Evolutionary conservation across 2,113 vertebrate genomes (phyloP), one percentile per base, ranked within the genome.

Genomic region (Dipodomys spectabilis): DNA sequence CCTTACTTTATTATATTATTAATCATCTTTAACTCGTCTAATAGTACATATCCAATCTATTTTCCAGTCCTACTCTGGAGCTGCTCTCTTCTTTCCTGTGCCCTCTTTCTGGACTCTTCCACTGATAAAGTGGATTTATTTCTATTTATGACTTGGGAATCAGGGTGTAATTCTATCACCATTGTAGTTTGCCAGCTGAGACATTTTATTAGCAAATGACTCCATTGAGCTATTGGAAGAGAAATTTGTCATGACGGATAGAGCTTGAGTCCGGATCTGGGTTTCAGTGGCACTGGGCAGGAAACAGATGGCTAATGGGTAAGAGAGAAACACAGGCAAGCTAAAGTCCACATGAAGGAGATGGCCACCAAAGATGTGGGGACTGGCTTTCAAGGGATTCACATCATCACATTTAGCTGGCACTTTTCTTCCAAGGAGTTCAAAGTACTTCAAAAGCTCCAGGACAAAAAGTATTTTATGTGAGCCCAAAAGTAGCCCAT

Each of bases 371-470:
- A 75, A 84, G 32, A 84, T 8, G 7, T 3, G 13, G 57, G 95
- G 64, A 64, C 16, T 7, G 32, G 39, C 57, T 93, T 91, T 88
- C 35, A 74, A 91, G 79, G 49, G 45, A 83, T 7, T 5, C 75
- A 27, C 2, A 57, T 39, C 23, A n/a, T 49, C 77, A 18, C 72
- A 74, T 30, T 82, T 78, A 60, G 49, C 65, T 90, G 77, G 15
- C 27, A 87, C 49, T 82, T 87, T 91, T 83, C 84, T 95, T 89
- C 60, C 30, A 92, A 82, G 49, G 77, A 93, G 44, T 94, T 96
- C 86, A 94, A 93, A 97, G 92, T 81, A 93, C 84, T 91, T 95
- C 78, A 95, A 95, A 94, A 60, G 2, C 57, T 92, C 64, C 25
- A 16, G 16, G 65, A 64, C 78, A 71, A 74, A 57, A 93, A 87